Evolutionary conservation across 64 coral and sea anemone species (phyloP).

Genomic region (Actinia equina): DNA sequence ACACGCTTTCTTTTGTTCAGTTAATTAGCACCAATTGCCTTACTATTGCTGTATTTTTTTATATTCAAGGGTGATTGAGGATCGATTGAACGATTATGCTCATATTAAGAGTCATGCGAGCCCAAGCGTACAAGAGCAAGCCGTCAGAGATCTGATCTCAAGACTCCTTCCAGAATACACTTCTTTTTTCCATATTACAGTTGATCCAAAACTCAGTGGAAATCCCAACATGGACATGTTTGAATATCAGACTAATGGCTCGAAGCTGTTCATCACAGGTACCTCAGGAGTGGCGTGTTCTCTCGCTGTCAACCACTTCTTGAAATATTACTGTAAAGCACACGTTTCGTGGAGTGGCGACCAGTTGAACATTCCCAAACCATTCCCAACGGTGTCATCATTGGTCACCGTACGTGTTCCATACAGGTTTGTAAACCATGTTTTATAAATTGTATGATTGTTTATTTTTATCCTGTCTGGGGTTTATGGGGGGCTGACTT

Average conservation of each 20-base stretch:
- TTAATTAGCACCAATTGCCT: neutral
- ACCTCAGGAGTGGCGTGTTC: conserved; percentile 82
- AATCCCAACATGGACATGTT: conserved; percentile 57
- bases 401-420: conserved; percentile 55
- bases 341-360: conserved; percentile 93
- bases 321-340: conserved; percentile 75
- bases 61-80: neutral
- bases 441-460: too few species aligned
- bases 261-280: conserved; percentile 59
- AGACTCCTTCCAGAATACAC: conserved; percentile 59
- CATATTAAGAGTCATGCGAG: conserved; percentile 63
- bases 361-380: conserved; percentile 79
- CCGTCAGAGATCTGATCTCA: conserved; percentile 68
- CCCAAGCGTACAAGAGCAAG: conserved; percentile 44
- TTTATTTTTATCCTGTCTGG: too few species aligned
- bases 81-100: conserved; percentile 52
- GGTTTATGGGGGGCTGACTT: too few species aligned
- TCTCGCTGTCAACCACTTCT: conserved; percentile 76
- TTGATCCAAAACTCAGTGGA: conserved; percentile 33
- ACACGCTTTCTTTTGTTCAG: too few species aligned
- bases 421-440: conserved; percentile 31
- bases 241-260: conserved; percentile 43
- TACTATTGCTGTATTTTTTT: neutral
- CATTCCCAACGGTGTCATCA: conserved; percentile 60
- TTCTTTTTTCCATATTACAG: conserved; percentile 48